phyloP scores from a whole-genome alignment of 2,113 vertebrate species.

The Coptodon bakossiorum region DNA sequence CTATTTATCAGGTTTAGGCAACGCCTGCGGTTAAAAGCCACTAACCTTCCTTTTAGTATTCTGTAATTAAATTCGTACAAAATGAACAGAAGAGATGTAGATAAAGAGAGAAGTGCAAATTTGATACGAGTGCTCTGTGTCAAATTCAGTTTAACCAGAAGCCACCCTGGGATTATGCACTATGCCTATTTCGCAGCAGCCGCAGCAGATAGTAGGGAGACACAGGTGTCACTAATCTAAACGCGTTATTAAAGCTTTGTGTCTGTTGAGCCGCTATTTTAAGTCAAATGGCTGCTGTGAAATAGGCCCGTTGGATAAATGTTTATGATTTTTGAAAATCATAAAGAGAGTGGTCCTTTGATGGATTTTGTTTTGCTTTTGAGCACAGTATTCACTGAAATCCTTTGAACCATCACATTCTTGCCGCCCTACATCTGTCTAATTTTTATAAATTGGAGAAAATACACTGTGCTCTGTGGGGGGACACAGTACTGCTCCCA shows the following conservation, averaged over 20 bases:
- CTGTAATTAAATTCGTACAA: not conserved
- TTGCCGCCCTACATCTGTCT: not conserved
- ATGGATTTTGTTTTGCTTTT: not conserved
- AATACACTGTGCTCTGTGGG: not conserved
- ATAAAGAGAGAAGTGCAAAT: not conserved
- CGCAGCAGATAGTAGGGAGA: not conserved
- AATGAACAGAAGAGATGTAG: not conserved
- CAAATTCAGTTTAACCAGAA: not conserved
- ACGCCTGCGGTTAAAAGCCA: not conserved
- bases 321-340: not conserved
- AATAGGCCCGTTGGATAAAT: not conserved
- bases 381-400: not conserved
- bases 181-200: not conserved
- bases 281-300: not conserved
- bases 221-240: not conserved
- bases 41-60: not conserved
- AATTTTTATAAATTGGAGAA: not conserved
- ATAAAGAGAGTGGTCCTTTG: not conserved
- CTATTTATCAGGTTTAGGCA: not conserved
- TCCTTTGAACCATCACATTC: not conserved
- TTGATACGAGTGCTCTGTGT: not conserved
- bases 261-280: not conserved
- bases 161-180: not conserved
- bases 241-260: not conserved
- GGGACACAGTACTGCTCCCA: not conserved